phyloP scores from a whole-genome alignment of 2,888 invertebrate species.

The Leptinotarsa juncta region DNA sequence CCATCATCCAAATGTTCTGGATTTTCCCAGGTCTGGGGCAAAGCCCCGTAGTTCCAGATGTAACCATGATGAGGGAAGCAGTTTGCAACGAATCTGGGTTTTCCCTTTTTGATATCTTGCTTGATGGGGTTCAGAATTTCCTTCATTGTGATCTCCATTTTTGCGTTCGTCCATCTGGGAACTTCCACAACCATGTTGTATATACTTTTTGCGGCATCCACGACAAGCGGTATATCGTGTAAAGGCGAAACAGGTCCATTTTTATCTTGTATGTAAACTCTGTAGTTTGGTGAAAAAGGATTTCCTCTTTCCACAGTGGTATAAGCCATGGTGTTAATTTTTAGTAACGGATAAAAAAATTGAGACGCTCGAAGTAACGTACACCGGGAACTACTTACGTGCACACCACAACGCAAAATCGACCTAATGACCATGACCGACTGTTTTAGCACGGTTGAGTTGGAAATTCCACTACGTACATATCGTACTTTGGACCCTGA shows the following conservation, averaged over 20 bases:
- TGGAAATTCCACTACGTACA: neutral
- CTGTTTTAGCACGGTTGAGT: neutral
- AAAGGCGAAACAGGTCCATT: constrained; percentile 91
- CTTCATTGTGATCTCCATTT: constrained; percentile 94
- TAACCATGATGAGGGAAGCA: constrained; percentile 99
- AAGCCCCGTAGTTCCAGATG: constrained; percentile 99
- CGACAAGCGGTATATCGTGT: constrained; percentile 82
- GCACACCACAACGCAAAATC: constrained; percentile 11
- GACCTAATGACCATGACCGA: constrained; percentile 26
- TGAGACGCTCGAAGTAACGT: neutral
- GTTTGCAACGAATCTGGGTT: constrained; percentile 94
- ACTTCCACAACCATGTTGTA: constrained; percentile 97
- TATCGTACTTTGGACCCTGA: neutral
- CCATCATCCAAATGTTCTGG: constrained; percentile 89
- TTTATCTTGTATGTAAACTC: constrained; percentile 85
- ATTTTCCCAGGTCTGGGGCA: constrained; percentile 99
- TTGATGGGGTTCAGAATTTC: constrained; percentile 96
- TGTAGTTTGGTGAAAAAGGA: constrained; percentile 83
- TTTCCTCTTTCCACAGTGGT: constrained; percentile 78
- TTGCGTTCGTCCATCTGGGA: constrained; percentile 99
- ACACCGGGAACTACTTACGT: neutral
- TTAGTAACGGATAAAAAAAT: neutral
- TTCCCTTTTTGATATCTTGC: constrained; percentile 97
- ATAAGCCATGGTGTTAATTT: constrained; percentile 57
- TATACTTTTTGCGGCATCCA: constrained; percentile 67